These are phyloP conservation scores for Gambusia yucatana DNA, from an alignment of 2,797 vertebrate species.

Conservation along the genomic window DNA sequence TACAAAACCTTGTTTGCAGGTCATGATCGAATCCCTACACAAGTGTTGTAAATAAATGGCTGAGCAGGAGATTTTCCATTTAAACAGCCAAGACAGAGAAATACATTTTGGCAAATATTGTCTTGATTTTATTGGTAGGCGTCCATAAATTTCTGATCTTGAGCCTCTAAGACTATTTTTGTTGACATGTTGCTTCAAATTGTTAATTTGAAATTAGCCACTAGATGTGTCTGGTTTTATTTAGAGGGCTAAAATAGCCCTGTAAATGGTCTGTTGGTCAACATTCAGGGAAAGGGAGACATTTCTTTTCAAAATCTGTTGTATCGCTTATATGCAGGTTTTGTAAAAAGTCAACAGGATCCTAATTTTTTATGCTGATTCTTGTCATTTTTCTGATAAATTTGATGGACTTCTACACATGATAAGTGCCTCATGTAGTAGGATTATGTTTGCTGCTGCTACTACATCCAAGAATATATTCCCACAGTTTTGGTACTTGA, in stretches of 20 bases:
- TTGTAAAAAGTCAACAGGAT: neutral
- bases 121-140: neutral
- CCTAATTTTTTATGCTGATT: neutral
- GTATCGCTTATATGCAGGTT: neutral
- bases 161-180: neutral
- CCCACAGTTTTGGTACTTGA: slow-evolving; percentile 52
- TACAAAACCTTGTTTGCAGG: neutral
- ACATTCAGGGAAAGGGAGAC: neutral
- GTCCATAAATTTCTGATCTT: neutral
- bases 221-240: neutral
- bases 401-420: neutral
- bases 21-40: neutral
- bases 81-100: neutral
- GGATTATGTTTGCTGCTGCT: slow-evolving; percentile 17
- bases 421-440: slow-evolving; percentile 40
- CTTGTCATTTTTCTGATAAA: neutral
- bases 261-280: neutral
- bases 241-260: neutral
- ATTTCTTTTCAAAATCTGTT: neutral
- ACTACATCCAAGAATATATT: slow-evolving; percentile 65
- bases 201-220: neutral
- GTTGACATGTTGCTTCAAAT: neutral
- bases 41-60: neutral
- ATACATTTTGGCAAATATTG: neutral
- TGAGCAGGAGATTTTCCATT: neutral